Conservation (phyloP, 2,797 vertebrate genomes). For the Glossophaga mutica region DNA sequence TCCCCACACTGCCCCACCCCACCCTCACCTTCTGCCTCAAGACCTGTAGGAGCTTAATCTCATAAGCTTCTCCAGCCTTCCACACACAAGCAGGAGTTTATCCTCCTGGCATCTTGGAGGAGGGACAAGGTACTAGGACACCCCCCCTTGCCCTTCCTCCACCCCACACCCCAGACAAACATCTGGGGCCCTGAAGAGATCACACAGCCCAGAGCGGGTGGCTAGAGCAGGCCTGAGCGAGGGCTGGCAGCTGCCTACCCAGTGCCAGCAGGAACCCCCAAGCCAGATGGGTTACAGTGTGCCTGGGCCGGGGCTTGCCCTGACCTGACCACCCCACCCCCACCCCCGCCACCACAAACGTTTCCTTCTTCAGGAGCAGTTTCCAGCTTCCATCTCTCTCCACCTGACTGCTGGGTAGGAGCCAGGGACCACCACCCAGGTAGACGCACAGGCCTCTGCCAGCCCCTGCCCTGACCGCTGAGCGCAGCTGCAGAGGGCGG, state of each 20-base stretch:
- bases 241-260: not conserved
- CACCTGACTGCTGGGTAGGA: not conserved
- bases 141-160: not conserved
- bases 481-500: not conserved
- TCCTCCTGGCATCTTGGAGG: not conserved
- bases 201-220: not conserved
- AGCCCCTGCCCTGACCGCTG: not conserved
- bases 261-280: not conserved
- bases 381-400: not conserved
- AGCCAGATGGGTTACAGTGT: fast-evolving
- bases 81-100: not conserved
- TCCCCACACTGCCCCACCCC: not conserved
- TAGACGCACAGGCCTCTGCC: not conserved
- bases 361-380: not conserved
- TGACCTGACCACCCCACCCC: too few relatives aligned
- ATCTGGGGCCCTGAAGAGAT: not conserved
- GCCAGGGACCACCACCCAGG: not conserved
- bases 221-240: not conserved
- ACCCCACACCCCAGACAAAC: not conserved
- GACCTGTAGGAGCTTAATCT: constrained; percentile 39
- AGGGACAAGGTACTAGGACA: not conserved
- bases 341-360: too few relatives aligned
- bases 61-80: not conserved
- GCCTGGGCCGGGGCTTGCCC: not conserved
- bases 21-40: not conserved